These are phyloP conservation scores for Solen grandis DNA, from an alignment of 1,140 invertebrate genomes.

Conservation along the genomic window DNA sequence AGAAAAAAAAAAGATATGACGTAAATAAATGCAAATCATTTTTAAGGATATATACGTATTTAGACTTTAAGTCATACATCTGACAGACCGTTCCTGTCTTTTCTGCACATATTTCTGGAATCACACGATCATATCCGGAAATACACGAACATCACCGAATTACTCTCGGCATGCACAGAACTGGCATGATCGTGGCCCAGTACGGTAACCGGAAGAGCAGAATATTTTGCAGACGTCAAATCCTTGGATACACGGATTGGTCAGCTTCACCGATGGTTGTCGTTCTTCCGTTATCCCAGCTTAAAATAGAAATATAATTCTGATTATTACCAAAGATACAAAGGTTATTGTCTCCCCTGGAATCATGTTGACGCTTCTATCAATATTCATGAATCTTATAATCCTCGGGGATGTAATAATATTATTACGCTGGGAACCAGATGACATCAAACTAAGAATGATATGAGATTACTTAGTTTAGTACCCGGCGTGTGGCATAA, in stretches of 20 bases:
- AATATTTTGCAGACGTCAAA: conserved; percentile 45
- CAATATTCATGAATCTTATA: background rate
- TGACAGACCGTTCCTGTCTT: too few relatives aligned
- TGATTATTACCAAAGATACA: background rate
- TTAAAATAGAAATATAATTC: conserved; percentile 4
- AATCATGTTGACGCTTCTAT: background rate
- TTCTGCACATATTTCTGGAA: too few relatives aligned
- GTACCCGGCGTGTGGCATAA: too few relatives aligned
- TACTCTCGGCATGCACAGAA: conserved; percentile 32
- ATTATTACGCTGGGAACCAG: background rate
- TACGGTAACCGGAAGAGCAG: conserved; percentile 35
- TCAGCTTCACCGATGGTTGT: conserved; percentile 37
- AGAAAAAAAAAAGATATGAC: too few relatives aligned
- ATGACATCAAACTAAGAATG: too few relatives aligned
- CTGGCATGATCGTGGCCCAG: conserved; percentile 34
- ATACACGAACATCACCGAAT: too few relatives aligned
- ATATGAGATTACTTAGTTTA: too few relatives aligned
- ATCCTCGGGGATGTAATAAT: background rate
- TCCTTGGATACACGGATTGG: conserved; percentile 50
- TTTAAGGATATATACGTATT: too few relatives aligned
- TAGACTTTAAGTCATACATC: too few relatives aligned
- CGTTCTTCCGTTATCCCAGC: conserved; percentile 24
- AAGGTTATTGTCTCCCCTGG: background rate
- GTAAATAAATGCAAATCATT: too few relatives aligned
- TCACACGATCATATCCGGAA: too few relatives aligned